A percentile compares a stretch with the other conserved stretches of the same genome.
phyloP scores from a whole-genome alignment of 2,888 invertebrate genomes.

The Cerceris ruficornis region DNA sequence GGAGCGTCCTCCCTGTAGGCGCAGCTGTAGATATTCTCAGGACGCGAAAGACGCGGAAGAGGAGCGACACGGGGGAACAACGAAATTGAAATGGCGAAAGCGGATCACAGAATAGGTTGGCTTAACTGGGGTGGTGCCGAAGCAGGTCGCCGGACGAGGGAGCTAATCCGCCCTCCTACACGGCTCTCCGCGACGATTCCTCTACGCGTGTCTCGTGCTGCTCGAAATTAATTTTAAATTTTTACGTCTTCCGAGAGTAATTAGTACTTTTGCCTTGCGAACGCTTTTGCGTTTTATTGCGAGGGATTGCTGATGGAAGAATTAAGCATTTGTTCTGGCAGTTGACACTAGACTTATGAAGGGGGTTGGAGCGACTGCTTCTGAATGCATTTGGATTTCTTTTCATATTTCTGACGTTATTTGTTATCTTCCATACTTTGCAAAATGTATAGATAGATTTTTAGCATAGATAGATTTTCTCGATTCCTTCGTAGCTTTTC shows the following conservation, averaged over 20 bases:
- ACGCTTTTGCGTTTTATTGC: neutral
- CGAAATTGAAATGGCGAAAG: conserved; percentile 79
- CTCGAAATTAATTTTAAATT: conserved; percentile 65
- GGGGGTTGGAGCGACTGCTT: no score
- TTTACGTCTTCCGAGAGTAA: conserved; percentile 38
- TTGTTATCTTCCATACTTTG: neutral
- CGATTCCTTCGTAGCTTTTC: neutral
- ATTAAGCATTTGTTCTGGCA: no score
- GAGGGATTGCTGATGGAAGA: no score
- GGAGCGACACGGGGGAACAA: conserved; percentile 69
- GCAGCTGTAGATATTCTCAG: conserved; percentile 75
- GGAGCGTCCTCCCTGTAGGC: conserved; percentile 41
- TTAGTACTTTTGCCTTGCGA: conserved; percentile 37
- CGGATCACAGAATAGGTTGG: conserved; percentile 77
- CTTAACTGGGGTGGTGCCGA: conserved; percentile 65
- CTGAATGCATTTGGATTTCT: no score
- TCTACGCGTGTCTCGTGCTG: conserved; percentile 35
- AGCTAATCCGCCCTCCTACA: conserved; percentile 60
- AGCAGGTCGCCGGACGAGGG: conserved; percentile 65
- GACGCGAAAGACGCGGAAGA: conserved; percentile 67
- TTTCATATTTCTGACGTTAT: neutral
- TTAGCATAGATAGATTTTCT: neutral
- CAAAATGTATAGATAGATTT: neutral
- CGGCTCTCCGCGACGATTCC: conserved; percentile 55
- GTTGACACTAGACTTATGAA: no score